Evolutionary conservation across 2,888 invertebrate genomes (phyloP).

Genomic region (Alviniconcha strummeri): DNA sequence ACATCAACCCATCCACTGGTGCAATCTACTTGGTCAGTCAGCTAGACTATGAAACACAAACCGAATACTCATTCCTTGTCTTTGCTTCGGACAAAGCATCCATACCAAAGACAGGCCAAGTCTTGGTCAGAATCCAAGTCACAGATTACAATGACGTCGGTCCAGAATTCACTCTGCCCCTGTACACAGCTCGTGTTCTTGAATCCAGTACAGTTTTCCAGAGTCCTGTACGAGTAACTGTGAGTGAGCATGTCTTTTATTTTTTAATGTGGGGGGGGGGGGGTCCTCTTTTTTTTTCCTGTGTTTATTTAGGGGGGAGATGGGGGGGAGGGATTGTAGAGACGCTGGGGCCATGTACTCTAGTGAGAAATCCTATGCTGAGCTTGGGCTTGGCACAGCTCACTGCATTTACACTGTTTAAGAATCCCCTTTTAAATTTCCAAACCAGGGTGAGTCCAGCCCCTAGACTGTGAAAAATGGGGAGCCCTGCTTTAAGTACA

Average conservation of each 20-base stretch:
- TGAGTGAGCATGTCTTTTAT: slow-evolving; percentile 26
- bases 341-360: no score
- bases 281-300: no score
- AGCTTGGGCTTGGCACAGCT: no score
- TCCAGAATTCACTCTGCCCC: slow-evolving; percentile 41
- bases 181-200: slow-evolving; percentile 42
- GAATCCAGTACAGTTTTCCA: slow-evolving; percentile 40
- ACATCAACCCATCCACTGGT: slow-evolving; percentile 85
- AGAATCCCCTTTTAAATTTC: no score
- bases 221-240: slow-evolving; percentile 35
- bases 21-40: slow-evolving; percentile 89
- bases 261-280: no score
- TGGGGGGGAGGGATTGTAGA: no score
- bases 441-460: no score
- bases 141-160: slow-evolving; percentile 48
- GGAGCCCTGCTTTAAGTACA: no score
- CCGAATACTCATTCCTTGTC: slow-evolving; percentile 39
- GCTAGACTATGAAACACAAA: slow-evolving; percentile 77
- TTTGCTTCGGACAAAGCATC: slow-evolving; percentile 39
- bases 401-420: no score
- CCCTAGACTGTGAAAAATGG: no score
- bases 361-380: no score
- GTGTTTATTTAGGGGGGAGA: no score
- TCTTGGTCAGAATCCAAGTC: slow-evolving; percentile 42
- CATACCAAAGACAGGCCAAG: slow-evolving; percentile 24